Evolutionary conservation across 1,140 invertebrate species (phyloP).

Genomic region (Anastrepha obliqua): DNA sequence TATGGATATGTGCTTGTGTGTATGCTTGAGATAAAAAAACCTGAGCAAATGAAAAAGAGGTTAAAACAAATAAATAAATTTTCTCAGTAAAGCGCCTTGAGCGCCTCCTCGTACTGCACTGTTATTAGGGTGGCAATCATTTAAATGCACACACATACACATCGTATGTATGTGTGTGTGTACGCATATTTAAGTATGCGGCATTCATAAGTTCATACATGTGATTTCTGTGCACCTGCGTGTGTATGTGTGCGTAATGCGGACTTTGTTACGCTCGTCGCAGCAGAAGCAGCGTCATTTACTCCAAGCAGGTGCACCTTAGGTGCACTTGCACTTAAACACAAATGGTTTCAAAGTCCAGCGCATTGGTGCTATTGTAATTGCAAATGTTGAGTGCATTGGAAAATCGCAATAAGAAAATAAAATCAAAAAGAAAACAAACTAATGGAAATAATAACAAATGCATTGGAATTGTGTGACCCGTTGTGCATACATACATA

Average conservation of each 20-base stretch:
- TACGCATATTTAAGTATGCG: not conserved
- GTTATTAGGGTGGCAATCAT: not conserved
- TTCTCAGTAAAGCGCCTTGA: not conserved
- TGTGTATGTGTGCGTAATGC: not conserved
- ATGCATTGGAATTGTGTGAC: not conserved
- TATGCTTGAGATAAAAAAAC: not conserved
- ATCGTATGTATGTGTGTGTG: not conserved
- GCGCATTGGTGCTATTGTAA: not conserved
- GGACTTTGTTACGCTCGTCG: not conserved
- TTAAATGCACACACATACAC: not conserved
- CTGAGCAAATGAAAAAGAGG: not conserved
- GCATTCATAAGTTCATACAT: not conserved
- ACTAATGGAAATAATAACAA: not conserved
- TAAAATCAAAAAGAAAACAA: not conserved
- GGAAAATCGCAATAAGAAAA: not conserved
- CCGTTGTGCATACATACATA: not conserved
- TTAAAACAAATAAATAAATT: not conserved
- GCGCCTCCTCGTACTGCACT: not conserved
- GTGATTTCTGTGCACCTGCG: no score
- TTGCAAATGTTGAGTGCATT: constrained; percentile 16
- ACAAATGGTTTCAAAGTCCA: not conserved
- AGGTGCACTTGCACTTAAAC: constrained; percentile 32
- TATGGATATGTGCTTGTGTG: not conserved
- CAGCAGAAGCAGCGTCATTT: not conserved
- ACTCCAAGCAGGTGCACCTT: constrained; percentile 18